phyloP scores from a whole-genome alignment of 1,140 invertebrate genomes.

The Drosophila tropicalis region DNA sequence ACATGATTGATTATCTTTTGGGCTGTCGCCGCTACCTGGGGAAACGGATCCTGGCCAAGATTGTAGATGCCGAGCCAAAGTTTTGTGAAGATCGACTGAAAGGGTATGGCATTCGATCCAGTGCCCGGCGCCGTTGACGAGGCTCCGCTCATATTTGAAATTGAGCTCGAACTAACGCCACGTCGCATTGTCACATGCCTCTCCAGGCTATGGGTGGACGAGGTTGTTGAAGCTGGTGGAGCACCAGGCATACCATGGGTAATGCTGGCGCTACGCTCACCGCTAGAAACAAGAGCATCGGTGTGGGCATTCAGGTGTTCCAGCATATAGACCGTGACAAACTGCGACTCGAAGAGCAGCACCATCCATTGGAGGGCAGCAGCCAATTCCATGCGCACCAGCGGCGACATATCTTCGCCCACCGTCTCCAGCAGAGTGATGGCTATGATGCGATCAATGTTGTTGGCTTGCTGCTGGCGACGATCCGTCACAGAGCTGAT shows the following conservation, averaged over 20 bases:
- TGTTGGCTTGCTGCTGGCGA: slow-evolving; percentile 96
- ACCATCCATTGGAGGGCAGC: slow-evolving; percentile 95
- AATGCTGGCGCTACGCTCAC: slow-evolving; percentile 67
- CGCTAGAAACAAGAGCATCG: slow-evolving; percentile 50
- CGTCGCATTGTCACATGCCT: slow-evolving; percentile 72
- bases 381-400: slow-evolving; percentile 93
- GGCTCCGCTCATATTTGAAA: slow-evolving; percentile 67
- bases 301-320: slow-evolving; percentile 58
- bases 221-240: slow-evolving; percentile 16
- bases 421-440: slow-evolving; percentile 92
- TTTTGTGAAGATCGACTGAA: slow-evolving; percentile 91
- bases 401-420: slow-evolving; percentile 91
- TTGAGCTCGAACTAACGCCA: slow-evolving; percentile 82
- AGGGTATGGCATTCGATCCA: slow-evolving; percentile 66
- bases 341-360: slow-evolving; percentile 94
- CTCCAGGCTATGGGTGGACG: slow-evolving; percentile 74
- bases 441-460: slow-evolving; percentile 95
- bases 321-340: slow-evolving; percentile 89
- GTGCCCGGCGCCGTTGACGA: slow-evolving; percentile 46
- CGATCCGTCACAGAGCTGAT: slow-evolving; percentile 92
- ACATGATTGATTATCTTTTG: slow-evolving; percentile 88
- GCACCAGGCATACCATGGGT: slow-evolving; percentile 53
- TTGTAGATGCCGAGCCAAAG: slow-evolving; percentile 91
- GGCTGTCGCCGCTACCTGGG: slow-evolving; percentile 90
- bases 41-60: slow-evolving; percentile 93